Conservation (phyloP, 2,113 vertebrate species). For the Taurulus bubalis region DNA sequence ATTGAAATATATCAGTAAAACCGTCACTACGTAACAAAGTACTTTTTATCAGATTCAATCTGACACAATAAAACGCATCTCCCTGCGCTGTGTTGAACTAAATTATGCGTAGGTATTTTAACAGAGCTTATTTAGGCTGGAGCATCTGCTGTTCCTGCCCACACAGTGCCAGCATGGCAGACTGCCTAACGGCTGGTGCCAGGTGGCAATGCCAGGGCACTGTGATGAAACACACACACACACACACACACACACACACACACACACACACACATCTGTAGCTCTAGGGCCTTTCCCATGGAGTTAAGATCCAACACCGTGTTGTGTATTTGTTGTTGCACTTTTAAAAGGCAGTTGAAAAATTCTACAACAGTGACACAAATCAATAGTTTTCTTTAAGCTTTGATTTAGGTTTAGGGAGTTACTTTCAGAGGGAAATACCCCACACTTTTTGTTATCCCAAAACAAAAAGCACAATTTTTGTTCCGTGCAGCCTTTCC, state of each 20-base stretch:
- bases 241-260: constrained; percentile 37
- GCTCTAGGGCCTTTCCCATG: constrained; percentile 20
- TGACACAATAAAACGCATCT: constrained; percentile 38
- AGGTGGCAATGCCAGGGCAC: constrained; percentile 54
- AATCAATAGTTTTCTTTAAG: not conserved
- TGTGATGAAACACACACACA: constrained; percentile 27
- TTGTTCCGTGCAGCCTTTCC: not conserved
- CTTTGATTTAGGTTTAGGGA: not conserved
- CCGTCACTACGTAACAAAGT: constrained; percentile 1
- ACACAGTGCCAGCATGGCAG: constrained; percentile 58
- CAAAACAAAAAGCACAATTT: not conserved
- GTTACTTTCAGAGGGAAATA: not conserved
- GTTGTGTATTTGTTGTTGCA: not conserved
- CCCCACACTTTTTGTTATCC: not conserved
- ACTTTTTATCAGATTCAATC: constrained; percentile 8
- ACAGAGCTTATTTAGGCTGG: constrained; percentile 51
- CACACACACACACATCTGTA: constrained; percentile 30
- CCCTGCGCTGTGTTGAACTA: constrained; percentile 21
- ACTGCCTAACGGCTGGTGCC: constrained; percentile 49
- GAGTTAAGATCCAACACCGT: constrained; percentile 4
- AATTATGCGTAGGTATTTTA: constrained; percentile 63
- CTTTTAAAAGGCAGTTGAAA: not conserved
- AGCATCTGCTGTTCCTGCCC: constrained; percentile 56
- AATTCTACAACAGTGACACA: not conserved
- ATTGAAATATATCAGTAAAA: constrained; percentile 30